These are phyloP conservation scores for Micropoecilia bifurca DNA, from an alignment of 2,797 vertebrate genomes.

Conservation along the genomic window DNA sequence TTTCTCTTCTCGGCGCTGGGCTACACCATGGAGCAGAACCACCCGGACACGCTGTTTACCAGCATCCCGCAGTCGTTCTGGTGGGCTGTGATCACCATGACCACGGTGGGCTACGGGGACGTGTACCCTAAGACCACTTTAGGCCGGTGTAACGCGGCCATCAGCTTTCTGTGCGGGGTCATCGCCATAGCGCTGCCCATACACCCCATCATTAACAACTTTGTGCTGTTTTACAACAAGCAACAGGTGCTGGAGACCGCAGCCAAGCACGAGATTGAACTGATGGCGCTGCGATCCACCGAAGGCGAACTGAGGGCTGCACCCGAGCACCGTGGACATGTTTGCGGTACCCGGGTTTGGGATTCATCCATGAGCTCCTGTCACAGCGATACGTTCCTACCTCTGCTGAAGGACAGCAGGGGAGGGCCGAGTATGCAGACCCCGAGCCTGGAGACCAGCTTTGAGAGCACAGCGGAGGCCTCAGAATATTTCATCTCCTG, in stretches of 20 bases:
- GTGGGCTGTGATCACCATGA: slow-evolving; percentile 99
- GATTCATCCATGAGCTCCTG: slow-evolving; percentile 67
- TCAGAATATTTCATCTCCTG: slow-evolving; percentile 55
- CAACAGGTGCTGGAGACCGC: slow-evolving; percentile 96
- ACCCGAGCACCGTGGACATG: slow-evolving; percentile 33
- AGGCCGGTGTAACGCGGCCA: slow-evolving; percentile 94
- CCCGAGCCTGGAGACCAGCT: slow-evolving; percentile 70
- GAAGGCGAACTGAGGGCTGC: slow-evolving; percentile 58
- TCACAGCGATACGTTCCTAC: slow-evolving; percentile 88
- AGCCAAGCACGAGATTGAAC: slow-evolving; percentile 93
- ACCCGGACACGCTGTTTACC: slow-evolving; percentile 96
- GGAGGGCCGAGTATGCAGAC: slow-evolving; percentile 81
- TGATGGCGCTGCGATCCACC: slow-evolving; percentile 90
- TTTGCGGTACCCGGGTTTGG: slow-evolving; percentile 53
- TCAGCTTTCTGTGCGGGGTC: slow-evolving; percentile 97
- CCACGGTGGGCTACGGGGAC: slow-evolving; percentile 96
- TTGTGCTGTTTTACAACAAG: slow-evolving; percentile 96
- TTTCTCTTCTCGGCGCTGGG: slow-evolving; percentile 97
- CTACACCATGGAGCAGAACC: slow-evolving; percentile 97
- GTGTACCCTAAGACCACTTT: slow-evolving; percentile 97
- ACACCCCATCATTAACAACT: slow-evolving; percentile 99
- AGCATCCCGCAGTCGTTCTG: slow-evolving; percentile 99
- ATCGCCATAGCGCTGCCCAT: slow-evolving; percentile 97
- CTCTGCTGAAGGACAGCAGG: slow-evolving; percentile 84
- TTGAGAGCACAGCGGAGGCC: slow-evolving; percentile 63